phyloP scores from a whole-genome alignment of 2,113 vertebrate genomes.

The Protobothrops flavoviridis region DNA sequence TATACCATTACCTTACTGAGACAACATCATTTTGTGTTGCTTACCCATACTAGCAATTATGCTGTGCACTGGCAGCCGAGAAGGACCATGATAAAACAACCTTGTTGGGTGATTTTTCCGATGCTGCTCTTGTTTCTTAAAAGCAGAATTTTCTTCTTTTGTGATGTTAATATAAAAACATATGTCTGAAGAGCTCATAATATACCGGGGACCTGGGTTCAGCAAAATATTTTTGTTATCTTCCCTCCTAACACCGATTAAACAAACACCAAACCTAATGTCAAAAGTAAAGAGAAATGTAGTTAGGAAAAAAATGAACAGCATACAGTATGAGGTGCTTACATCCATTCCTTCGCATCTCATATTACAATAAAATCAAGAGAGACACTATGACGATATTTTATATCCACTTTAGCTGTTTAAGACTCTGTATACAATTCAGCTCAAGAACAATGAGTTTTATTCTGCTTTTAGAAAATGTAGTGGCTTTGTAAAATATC shows the following conservation, averaged over 20 bases:
- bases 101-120: constrained; percentile 72
- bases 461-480: background rate
- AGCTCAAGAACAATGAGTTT: background rate
- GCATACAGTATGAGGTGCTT: background rate
- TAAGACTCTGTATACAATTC: background rate
- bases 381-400: background rate
- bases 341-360: background rate
- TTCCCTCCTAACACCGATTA: constrained; percentile 92
- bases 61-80: constrained; percentile 89
- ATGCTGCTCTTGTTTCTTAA: constrained; percentile 87
- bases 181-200: constrained; percentile 86
- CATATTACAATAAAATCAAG: background rate
- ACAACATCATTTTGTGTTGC: constrained; percentile 33
- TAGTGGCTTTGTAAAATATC: background rate
- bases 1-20: background rate
- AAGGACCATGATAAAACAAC: constrained; percentile 80
- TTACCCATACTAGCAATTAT: constrained; percentile 96
- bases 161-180: constrained; percentile 98
- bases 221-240: constrained; percentile 96
- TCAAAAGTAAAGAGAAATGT: constrained; percentile 49
- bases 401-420: background rate
- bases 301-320: constrained; percentile 24
- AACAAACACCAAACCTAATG: constrained; percentile 90
- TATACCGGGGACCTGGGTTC: constrained; percentile 91
- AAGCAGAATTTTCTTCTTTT: constrained; percentile 97